Base-by-base conservation (phyloP, 2,113 vertebrate species). In the Brachypodius melanocephalos region DNA sequence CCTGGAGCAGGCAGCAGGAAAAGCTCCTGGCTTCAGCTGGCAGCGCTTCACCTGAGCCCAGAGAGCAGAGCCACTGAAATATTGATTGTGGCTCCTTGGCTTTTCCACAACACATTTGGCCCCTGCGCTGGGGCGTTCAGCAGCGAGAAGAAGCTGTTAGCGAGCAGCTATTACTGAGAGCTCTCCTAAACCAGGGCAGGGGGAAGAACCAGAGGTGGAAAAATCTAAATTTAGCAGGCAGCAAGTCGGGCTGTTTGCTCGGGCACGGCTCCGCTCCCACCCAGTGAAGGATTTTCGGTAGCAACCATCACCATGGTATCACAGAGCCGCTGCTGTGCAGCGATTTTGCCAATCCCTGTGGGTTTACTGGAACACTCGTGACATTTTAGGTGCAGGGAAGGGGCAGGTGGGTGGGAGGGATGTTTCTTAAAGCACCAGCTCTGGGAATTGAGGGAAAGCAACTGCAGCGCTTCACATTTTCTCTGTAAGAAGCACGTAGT, bases 301-400 rank as follows among this genome's bases (percentile, higher is more conserved):
- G 94, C 94, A 97, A 94, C 95, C 92, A 96, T 97, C 95, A 94
- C 96, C 95, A 96, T 96, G 94, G 96, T 59, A 96, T 69, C 91
- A 10, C 75, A 61, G 82, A 81, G 90, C 57, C 2, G 28, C 90
- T 92, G 79, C 92, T 92, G 48, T 49, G 88, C 83, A 59, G 85
- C 3, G 12, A 80, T 84, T 88, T 93, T 94, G 79, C 88, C 92
- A 42, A 0, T 85, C 76, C 82, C 79, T 12, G 55, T 69, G 85
- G 85, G 79, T 84, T 96, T 83, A 36, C 40, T 83, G 90, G 77
- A 95, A 82, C 79, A 59, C 75, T 96, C 6, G 1, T 91, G 92
- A 93, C 79, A 91, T 96, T 97, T 93, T 89, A 84, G 90, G 92
- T 92, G 90, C 14, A 5, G 82, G n/a, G 63, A 96, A 88, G 79